Conservation (phyloP, 2,113 vertebrate species). For the Mustelus asterias region DNA sequence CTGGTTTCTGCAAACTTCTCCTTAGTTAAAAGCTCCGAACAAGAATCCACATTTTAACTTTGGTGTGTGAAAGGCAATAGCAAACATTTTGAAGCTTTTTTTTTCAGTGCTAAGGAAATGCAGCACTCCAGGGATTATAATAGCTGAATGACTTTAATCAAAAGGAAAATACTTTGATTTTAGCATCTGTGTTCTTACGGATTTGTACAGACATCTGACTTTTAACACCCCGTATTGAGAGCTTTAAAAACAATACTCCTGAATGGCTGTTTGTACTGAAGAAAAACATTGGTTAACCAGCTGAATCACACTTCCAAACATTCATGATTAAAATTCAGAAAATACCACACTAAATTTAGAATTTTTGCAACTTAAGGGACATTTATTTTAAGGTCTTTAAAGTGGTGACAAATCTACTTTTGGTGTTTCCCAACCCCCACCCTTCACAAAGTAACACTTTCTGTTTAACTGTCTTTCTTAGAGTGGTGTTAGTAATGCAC, state of each 20-base stretch:
- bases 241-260: not conserved
- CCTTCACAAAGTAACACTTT: conserved; percentile 30
- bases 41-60: not conserved
- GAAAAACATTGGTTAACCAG: not conserved
- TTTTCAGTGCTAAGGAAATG: not conserved
- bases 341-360: not conserved
- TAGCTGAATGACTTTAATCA: not conserved
- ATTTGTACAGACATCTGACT: conserved; percentile 30
- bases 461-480: conserved; percentile 24
- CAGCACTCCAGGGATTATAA: conserved; percentile 16
- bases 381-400: not conserved
- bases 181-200: not conserved
- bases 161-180: conserved; percentile 12
- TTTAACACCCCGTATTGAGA: not conserved
- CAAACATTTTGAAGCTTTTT: not conserved
- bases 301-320: not conserved
- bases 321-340: not conserved
- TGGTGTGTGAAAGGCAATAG: not conserved
- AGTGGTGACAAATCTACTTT: not conserved
- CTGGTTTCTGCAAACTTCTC: not conserved
- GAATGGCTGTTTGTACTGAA: not conserved
- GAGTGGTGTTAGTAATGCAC: conserved; percentile 24
- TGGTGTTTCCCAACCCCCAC: not conserved
- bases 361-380: not conserved
- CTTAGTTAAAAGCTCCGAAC: not conserved